Base-by-base conservation (phyloP, 2,797 vertebrate species). In the Mormyrus proboscirostris region DNA sequence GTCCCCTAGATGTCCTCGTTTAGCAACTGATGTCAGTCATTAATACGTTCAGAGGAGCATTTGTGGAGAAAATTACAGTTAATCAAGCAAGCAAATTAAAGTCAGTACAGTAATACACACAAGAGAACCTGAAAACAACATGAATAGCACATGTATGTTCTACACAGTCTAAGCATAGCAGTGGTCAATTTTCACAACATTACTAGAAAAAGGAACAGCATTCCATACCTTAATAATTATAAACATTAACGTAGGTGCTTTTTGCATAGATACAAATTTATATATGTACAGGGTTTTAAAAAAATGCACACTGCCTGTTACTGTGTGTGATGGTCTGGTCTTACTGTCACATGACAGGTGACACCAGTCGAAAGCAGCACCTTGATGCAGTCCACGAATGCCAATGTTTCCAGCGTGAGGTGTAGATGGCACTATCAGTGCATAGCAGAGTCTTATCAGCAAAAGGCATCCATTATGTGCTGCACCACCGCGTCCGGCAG, bases 1-100 rank as follows among this genome's bases (percentile, higher is more conserved):
- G 88, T 93, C 94, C 95, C 91, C 94, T 94, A 96, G 95, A 93
- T 95, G 95, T 95, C 95, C 93, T 94, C 93, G 94, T 95, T 95
- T 92, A 94, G 94, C 93, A 95, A 94, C 90, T 94, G 92, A 92
- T 94, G 90, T 89, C 29, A 53, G 53, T 87, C 86, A 88, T 29
- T 44, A 33, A 59, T 50, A 22, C 14, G 29, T 51, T 33, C 47
- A 86, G 49, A 84, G 82, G 83, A 2, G 10, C 49, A 50, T 86
- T 86, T 33, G 25, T 53, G 47, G 29, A 86, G 73, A 86, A 87
- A 57, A 41, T 44, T 19, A 44, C 49, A 49, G 38, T 50, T 29
- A 8, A 87, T 57, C 33, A 14, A 38, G 51, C 49, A 57, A 38
- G 33, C 16, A 87, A 57, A 53, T 87, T 19, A 47, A 79, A 79